Evolutionary conservation across 2,888 invertebrate genomes (phyloP).

Genomic region (Dolichomitus sp.): DNA sequence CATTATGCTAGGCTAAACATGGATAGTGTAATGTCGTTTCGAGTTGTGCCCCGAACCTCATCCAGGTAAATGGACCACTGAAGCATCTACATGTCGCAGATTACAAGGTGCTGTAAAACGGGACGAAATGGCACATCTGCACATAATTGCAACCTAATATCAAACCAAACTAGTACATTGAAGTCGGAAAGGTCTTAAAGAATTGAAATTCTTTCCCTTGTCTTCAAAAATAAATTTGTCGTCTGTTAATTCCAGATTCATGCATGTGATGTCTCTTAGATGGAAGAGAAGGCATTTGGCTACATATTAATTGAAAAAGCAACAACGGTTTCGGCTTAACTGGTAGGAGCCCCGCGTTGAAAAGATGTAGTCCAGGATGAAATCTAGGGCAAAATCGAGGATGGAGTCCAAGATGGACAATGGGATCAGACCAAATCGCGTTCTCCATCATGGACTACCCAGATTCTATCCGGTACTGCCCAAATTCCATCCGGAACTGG

Average conservation of each 20-base stretch:
- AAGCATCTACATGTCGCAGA: background rate
- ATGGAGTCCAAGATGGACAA: too few species aligned
- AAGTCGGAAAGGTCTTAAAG: background rate
- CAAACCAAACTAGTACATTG: background rate
- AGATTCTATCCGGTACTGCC: too few species aligned
- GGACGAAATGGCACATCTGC: background rate
- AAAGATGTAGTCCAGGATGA: too few species aligned
- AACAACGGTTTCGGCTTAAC: too few species aligned
- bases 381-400: too few species aligned
- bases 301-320: background rate
- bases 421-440: too few species aligned
- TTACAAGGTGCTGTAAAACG: too few species aligned
- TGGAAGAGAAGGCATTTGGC: background rate
- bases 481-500: too few species aligned
- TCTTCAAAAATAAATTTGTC: background rate
- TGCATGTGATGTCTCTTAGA: background rate
- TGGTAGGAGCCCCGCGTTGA: too few species aligned
- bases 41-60: constrained; percentile 10
- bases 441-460: too few species aligned
- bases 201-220: background rate
- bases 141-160: background rate
- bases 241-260: background rate
- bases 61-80: background rate
- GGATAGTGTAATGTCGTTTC: background rate
- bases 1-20: constrained; percentile 5